phyloP scores from a whole-genome alignment of 1,140 invertebrate genomes.

The Theocolax elegans region DNA sequence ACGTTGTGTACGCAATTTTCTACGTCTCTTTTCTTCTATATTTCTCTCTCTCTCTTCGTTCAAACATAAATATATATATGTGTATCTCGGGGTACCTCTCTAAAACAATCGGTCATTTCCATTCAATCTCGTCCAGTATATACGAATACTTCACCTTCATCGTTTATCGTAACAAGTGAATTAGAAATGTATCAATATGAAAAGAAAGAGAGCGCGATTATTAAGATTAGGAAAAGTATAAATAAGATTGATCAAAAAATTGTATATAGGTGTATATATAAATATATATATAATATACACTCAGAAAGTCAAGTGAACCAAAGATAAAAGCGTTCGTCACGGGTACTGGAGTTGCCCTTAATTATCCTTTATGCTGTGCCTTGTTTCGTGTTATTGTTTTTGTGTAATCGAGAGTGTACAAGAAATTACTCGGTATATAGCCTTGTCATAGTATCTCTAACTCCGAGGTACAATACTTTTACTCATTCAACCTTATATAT shows the following conservation, averaged over 20 bases:
- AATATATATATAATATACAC: background rate
- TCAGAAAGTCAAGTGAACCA: background rate
- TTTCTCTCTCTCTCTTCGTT: no score
- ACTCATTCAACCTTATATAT: no score
- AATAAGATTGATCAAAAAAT: background rate
- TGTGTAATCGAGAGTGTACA: slow-evolving; percentile 22
- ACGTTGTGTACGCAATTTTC: no score
- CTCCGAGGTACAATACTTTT: no score
- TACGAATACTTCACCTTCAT: no score
- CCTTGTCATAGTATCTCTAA: slow-evolving; percentile 25
- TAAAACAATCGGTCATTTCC: no score
- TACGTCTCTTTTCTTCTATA: no score
- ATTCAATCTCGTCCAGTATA: no score
- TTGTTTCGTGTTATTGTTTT: slow-evolving; percentile 20
- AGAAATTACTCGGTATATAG: background rate
- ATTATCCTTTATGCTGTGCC: background rate
- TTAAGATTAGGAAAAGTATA: no score
- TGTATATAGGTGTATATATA: background rate
- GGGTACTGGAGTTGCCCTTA: slow-evolving; percentile 18
- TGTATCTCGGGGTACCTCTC: no score
- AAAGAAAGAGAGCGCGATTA: background rate
- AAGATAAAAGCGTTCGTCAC: slow-evolving; percentile 19
- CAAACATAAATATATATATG: no score
- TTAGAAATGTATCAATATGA: background rate
- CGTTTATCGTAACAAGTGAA: no score